Base-by-base conservation (phyloP, 2,888 invertebrate genomes). In the Pilophorus perplexus region DNA sequence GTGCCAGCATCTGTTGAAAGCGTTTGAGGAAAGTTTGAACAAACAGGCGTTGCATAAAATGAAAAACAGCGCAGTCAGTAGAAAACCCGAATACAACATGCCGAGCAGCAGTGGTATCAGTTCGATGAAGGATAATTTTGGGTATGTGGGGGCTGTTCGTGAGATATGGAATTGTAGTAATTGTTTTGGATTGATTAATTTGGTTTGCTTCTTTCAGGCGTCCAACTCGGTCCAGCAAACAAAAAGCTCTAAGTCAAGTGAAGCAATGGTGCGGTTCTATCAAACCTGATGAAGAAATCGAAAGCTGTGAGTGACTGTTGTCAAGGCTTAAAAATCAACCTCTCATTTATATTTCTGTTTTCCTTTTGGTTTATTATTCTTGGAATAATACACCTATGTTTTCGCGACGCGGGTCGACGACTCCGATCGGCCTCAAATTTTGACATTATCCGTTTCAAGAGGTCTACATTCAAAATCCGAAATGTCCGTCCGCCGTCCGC, bases 191-290 rank as follows among this genome's bases (percentile, higher is more conserved):
- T n/a, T n/a, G n/a, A n/a, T n/a, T n/a, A n/a, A n/a, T n/a, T n/a
- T n/a, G n/a, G n/a, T n/a, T n/a, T 33, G 33, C 52, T 67, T 73
- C 42, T 46, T 74, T 27, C 69, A 86, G 86, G 2, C 83, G 88
- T 23, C 85, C 88, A 2, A 85, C 85, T 74, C 81, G 88, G 18
- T 85, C 85, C n/a, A 89, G 90, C 73, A 91, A 90, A 76, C 86
- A 85, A 54, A 88, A 88, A 72, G 90, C 90, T 0, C 79, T 90
- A 75, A 88, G 88, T 76, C 89, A 90, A 75, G 89, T 90, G 64
- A 90, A 90, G 75, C 87, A 87, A 68, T 91, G 90, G 91, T 89
- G 88, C 72, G 88, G 88, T 12, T 85, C 82, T 0, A 80, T 71
- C 16, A 71, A 69, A 59, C 71, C 72, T 16, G 67, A 71, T 54